Evolutionary conservation across 2,888 invertebrate genomes (phyloP).

Genomic region (Brenthis ino): DNA sequence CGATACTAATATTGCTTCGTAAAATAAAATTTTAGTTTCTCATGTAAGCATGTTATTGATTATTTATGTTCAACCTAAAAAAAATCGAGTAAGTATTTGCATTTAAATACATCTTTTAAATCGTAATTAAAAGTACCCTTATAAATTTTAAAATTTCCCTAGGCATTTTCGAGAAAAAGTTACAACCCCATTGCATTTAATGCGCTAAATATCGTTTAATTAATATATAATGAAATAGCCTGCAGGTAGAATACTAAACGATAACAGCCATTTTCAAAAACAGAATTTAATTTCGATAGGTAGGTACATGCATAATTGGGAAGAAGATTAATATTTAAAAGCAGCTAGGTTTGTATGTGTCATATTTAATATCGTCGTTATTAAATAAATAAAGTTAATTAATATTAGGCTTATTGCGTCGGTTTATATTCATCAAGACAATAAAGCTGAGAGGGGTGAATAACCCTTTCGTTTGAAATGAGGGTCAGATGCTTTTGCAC

Average conservation of each 20-base stretch:
- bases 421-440: slow-evolving; percentile 59
- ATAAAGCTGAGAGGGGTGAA: slow-evolving; percentile 54
- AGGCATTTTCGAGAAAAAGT: not conserved
- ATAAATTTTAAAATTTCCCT: not conserved
- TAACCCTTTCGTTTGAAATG: slow-evolving; percentile 45
- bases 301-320: not conserved
- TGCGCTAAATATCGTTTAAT: not conserved
- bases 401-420: slow-evolving; percentile 58
- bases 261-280: slow-evolving; percentile 1
- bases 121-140: not conserved
- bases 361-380: slow-evolving; percentile 37
- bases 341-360: slow-evolving; percentile 19
- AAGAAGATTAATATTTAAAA: slow-evolving; percentile 35
- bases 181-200: slow-evolving; percentile 1
- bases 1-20: slow-evolving; percentile 22
- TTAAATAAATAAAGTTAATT: slow-evolving; percentile 64
- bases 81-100: not conserved
- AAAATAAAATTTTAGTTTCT: slow-evolving; percentile 18
- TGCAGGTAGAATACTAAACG: slow-evolving; percentile 10
- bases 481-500: slow-evolving; percentile 37
- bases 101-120: slow-evolving; percentile 5
- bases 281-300: slow-evolving; percentile 2
- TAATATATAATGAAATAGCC: slow-evolving; percentile 15
- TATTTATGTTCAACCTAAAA: slow-evolving; percentile 6
- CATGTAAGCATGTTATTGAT: slow-evolving; percentile 18